Base-by-base conservation (phyloP, 2,797 vertebrate species). In the Uromys caudimaculatus region DNA sequence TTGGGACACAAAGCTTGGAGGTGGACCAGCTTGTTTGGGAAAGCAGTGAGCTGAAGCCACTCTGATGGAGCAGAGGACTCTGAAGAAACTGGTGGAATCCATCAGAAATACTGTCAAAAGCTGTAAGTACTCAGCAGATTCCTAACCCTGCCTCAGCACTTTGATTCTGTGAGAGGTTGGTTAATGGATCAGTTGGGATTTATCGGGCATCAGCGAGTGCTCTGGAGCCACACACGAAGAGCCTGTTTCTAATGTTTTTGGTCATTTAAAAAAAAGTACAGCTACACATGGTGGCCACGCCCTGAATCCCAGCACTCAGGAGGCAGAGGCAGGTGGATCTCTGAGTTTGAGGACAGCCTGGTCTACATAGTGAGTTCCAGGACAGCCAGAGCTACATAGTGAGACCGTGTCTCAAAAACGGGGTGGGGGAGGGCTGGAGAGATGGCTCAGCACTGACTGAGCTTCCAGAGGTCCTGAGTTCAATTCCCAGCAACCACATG, bases 101-200 rank as follows among this genome's bases (percentile, higher is more conserved):
- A 97, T 99, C 77, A 97, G 97, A 75, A 99, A 98, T 73, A 98
- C 98, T 58, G 98, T 98, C 56, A 98, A 98, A 91, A 99, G 99
- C 97, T 99, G 99, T 99, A 98, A 99, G 99, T 99, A 91, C 73
- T 73, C 6, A 87, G 19, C 16, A 83, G 35, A 82, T 50, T 14
- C 32, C 54, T 44, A 67, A 2, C 29, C 35, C 24, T 71, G 6
- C 29, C 87, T 83, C 17, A 75, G 41, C 41, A 58, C 52, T 47
- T n/a, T 79, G 56, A 62, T 58, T 90, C 47, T n/a, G 1, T 67
- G 64, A 90, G 41, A 84, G 2, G 4, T 71, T 58, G 29, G 17
- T 44, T 41, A 78, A 64, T 27, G 24, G 35, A 12, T 38, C 84
- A 69, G 23, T 44, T 56, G 32, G 44, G 92, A 67, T 23, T 47